Percentiles rank a stretch among this genome's conserved stretches.
Conservation (phyloP, 2,113 vertebrate species). For the Orientallactaga bullata region DNA sequence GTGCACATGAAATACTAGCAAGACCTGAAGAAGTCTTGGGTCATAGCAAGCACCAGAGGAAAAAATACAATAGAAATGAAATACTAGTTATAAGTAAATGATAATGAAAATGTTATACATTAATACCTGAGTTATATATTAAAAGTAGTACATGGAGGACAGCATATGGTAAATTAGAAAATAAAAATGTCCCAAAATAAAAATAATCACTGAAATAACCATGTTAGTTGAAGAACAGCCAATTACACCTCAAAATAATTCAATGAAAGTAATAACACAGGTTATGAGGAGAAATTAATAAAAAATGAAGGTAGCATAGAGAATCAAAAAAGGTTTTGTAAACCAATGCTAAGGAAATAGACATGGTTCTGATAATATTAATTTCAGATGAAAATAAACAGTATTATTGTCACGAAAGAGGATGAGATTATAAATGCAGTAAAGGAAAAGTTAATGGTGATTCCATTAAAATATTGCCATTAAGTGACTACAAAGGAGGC, state of each 20-base stretch:
- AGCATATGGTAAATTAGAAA: neutral
- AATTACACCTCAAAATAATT: neutral
- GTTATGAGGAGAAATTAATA: neutral
- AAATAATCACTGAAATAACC: neutral
- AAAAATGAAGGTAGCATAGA: neutral
- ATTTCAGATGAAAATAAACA: neutral
- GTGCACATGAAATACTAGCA: neutral
- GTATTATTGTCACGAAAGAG: neutral
- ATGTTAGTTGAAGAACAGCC: neutral
- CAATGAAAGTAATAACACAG: neutral
- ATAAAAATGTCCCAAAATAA: neutral
- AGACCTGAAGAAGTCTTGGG: neutral
- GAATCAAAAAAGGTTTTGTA: neutral
- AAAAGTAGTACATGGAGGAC: neutral
- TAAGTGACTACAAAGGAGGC: no score
- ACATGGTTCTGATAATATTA: neutral
- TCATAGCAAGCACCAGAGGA: neutral
- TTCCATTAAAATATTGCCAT: no score
- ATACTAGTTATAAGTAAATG: neutral
- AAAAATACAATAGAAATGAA: neutral
- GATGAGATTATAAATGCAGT: neutral
- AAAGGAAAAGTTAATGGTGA: neutral
- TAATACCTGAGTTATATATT: neutral
- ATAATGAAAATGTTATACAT: neutral
- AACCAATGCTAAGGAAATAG: neutral